Evolutionary conservation across 2,797 vertebrate genomes (phyloP).

Genomic region (Emys orbicularis): DNA sequence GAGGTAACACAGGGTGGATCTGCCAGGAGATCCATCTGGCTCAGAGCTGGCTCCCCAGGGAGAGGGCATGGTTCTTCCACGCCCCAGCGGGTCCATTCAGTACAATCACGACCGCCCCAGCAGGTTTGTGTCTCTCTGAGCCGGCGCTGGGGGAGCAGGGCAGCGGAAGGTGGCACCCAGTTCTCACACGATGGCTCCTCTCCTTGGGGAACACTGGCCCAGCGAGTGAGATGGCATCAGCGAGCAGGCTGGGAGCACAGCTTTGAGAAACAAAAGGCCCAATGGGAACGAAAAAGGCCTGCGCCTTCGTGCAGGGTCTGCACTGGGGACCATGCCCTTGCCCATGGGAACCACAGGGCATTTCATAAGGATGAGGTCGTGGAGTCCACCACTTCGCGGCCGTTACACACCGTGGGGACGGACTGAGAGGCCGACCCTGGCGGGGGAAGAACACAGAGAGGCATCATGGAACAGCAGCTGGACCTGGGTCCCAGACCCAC

Average conservation of each 20-base stretch:
- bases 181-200: background rate
- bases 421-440: slow-evolving; percentile 92
- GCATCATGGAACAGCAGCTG: background rate
- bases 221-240: background rate
- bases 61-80: background rate
- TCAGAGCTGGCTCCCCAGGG: background rate
- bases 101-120: background rate
- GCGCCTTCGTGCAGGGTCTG: background rate
- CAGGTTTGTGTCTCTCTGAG: background rate
- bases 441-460: slow-evolving; percentile 7
- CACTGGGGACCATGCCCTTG: background rate
- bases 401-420: slow-evolving; percentile 96
- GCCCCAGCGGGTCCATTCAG: background rate
- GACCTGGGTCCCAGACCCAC: background rate
- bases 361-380: slow-evolving; percentile 96
- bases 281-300: background rate
- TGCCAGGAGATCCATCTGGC: background rate
- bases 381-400: slow-evolving; percentile 96
- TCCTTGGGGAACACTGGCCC: background rate
- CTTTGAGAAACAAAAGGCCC: background rate
- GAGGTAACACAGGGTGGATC: background rate
- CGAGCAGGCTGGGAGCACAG: background rate
- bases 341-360: background rate
- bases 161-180: background rate
- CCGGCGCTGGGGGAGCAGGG: background rate